Conservation (phyloP, 2,888 invertebrate genomes). For the Pyralis farinalis region DNA sequence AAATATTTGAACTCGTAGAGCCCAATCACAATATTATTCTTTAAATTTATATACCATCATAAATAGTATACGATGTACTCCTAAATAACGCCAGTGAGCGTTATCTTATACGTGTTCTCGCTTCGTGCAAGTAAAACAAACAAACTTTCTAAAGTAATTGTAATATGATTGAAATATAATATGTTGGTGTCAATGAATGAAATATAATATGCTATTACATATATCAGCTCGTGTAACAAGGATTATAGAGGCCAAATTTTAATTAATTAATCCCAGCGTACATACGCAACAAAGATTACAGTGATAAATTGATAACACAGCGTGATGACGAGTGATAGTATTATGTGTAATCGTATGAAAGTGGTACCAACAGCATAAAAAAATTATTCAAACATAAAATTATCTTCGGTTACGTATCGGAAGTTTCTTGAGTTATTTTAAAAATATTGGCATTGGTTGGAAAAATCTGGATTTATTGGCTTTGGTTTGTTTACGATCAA, state of each 20-base stretch:
- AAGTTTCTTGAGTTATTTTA: neutral
- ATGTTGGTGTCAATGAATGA: too few relatives aligned
- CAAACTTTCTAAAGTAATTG: too few relatives aligned
- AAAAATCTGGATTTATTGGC: neutral
- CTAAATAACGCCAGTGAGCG: too few relatives aligned
- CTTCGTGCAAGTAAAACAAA: too few relatives aligned
- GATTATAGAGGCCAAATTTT: slow-evolving; percentile 19
- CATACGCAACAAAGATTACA: slow-evolving; percentile 20
- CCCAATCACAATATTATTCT: too few relatives aligned
- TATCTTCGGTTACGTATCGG: neutral
- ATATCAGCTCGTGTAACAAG: slow-evolving; percentile 5
- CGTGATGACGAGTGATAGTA: slow-evolving; percentile 15
- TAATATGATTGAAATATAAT: too few relatives aligned
- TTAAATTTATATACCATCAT: too few relatives aligned
- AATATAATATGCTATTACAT: neutral
- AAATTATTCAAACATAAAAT: slow-evolving; percentile 1
- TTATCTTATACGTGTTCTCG: too few relatives aligned
- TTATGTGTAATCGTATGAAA: slow-evolving; percentile 22
- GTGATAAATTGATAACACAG: slow-evolving; percentile 19
- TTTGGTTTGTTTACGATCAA: neutral
- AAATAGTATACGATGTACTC: too few relatives aligned
- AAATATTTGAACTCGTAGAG: too few relatives aligned
- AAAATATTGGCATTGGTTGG: neutral
- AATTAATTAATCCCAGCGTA: slow-evolving; percentile 25
- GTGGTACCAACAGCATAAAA: slow-evolving; percentile 1